Percentiles rank a stretch among this genome's conserved stretches.
These are phyloP conservation scores for Papilio glaucus DNA, from an alignment of 1,140 invertebrate species.

Conservation along the genomic window DNA sequence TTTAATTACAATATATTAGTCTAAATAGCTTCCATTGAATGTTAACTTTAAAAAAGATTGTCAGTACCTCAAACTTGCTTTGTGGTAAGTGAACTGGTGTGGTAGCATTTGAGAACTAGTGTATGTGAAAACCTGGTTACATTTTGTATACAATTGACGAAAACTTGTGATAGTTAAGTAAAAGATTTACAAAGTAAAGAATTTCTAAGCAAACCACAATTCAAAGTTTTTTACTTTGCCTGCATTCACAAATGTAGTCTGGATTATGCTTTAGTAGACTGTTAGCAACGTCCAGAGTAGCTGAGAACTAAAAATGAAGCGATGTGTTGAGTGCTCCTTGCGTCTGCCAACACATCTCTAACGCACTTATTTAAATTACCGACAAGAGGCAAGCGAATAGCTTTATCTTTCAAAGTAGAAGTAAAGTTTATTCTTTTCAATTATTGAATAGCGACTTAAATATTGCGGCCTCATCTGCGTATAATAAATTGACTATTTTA, in stretches of 20 bases:
- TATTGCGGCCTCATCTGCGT: too few relatives aligned
- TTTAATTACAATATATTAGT: too few relatives aligned
- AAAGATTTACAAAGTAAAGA: slow-evolving; percentile 4
- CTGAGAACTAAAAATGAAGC: slow-evolving; percentile 52
- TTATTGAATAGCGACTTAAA: too few relatives aligned
- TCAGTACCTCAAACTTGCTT: too few relatives aligned
- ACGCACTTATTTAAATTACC: slow-evolving; percentile 65
- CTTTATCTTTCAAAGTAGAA: background rate
- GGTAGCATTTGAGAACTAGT: too few relatives aligned
- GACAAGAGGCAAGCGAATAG: background rate
- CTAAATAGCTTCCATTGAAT: too few relatives aligned
- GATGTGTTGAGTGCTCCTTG: slow-evolving; percentile 52
- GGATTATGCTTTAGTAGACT: slow-evolving; percentile 15
- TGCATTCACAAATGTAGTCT: background rate
- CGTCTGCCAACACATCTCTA: slow-evolving; percentile 55
- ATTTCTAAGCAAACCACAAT: slow-evolving; percentile 6
- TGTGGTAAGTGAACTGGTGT: too few relatives aligned
- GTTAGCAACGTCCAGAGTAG: slow-evolving; percentile 50
- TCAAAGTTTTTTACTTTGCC: background rate
- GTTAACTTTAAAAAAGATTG: too few relatives aligned
- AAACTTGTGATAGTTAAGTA: background rate
- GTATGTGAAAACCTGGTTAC: background rate
- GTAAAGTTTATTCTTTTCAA: background rate
- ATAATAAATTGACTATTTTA: too few relatives aligned
- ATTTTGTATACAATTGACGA: background rate